Percentiles rank a stretch among this genome's conserved stretches.
Evolutionary conservation across 1,140 invertebrate species (phyloP).

Genomic region (Drosophila kohkoa): DNA sequence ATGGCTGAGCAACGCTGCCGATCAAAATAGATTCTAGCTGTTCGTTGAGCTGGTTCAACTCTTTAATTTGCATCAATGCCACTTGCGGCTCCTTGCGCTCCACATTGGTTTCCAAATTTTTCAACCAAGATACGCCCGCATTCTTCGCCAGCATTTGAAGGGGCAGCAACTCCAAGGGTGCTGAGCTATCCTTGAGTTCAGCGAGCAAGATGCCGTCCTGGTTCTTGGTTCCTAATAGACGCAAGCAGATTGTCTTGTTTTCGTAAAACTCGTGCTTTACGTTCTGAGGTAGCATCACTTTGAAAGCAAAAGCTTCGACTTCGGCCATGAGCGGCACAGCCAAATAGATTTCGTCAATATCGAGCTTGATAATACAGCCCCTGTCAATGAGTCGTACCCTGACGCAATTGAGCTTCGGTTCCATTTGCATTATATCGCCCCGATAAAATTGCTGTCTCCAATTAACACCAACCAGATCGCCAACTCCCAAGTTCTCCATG

Average conservation of each 20-base stretch:
- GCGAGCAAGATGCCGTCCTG: constrained; percentile 46
- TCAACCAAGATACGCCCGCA: constrained; percentile 40
- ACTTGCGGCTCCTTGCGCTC: constrained; percentile 24
- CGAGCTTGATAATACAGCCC: constrained; percentile 5
- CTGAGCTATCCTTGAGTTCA: constrained; percentile 40
- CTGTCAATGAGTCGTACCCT: constrained; percentile 52
- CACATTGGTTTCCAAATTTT: constrained; percentile 11
- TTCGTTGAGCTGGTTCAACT: constrained; percentile 31
- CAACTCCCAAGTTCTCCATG: constrained; percentile 16
- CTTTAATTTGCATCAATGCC: constrained; percentile 51
- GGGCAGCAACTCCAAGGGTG: constrained; percentile 56
- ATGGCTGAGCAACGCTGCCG: not conserved
- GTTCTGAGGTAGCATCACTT: constrained; percentile 38
- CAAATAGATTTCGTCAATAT: constrained; percentile 29
- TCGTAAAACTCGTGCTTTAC: constrained; percentile 23
- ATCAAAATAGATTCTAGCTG: constrained; percentile 37
- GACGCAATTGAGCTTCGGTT: not conserved
- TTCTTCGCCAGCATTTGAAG: constrained; percentile 36
- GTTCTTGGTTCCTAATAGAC: constrained; percentile 36
- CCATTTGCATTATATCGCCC: constrained; percentile 6
- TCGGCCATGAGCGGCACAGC: constrained; percentile 35
- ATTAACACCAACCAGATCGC: constrained; percentile 30
- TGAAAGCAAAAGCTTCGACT: constrained; percentile 43
- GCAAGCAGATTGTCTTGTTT: constrained; percentile 47
- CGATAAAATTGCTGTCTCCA: constrained; percentile 10